Evolutionary conservation across 2,888 invertebrate species (phyloP).

Genomic region (Torymus aiolomorphi): DNA sequence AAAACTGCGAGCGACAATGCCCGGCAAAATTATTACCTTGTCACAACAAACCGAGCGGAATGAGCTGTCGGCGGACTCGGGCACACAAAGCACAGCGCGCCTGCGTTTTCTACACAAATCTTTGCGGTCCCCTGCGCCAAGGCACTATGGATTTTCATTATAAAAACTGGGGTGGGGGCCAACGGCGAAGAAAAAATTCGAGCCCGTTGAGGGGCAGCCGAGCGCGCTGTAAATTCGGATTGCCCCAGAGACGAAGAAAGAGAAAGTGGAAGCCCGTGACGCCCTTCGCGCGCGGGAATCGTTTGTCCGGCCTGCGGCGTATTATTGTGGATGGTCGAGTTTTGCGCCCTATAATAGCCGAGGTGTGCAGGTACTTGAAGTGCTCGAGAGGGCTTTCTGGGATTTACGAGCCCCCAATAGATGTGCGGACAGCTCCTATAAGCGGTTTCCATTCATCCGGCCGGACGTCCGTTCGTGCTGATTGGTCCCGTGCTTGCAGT

Average conservation of each 20-base stretch:
- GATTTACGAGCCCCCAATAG: conserved; percentile 22
- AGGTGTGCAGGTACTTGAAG: conserved; percentile 31
- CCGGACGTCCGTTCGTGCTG: neutral
- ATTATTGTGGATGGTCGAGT: conserved; percentile 26
- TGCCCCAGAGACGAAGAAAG: too few species aligned
- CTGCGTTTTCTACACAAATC: too few species aligned
- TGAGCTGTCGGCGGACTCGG: conserved; percentile 16
- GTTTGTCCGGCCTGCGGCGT: neutral
- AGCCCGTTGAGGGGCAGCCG: too few species aligned
- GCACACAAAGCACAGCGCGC: neutral
- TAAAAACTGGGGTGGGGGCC: too few species aligned
- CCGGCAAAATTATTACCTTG: conserved; percentile 65
- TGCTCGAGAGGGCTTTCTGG: conserved; percentile 4
- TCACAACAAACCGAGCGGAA: conserved; percentile 64
- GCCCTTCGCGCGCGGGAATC: neutral
- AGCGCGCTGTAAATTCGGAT: too few species aligned
- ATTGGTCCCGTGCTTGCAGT: too few species aligned
- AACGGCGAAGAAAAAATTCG: too few species aligned
- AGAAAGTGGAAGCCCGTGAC: neutral
- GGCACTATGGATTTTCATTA: too few species aligned
- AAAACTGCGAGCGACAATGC: conserved; percentile 57
- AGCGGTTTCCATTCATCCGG: conserved; percentile 37
- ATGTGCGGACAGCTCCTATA: conserved; percentile 21
- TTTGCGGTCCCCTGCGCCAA: too few species aligned
- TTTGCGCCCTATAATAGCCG: conserved; percentile 5